Evolutionary conservation across 2,113 vertebrate species (phyloP), one percentile per base, ranked within the genome.

Genomic region (Penelope pileata): DNA sequence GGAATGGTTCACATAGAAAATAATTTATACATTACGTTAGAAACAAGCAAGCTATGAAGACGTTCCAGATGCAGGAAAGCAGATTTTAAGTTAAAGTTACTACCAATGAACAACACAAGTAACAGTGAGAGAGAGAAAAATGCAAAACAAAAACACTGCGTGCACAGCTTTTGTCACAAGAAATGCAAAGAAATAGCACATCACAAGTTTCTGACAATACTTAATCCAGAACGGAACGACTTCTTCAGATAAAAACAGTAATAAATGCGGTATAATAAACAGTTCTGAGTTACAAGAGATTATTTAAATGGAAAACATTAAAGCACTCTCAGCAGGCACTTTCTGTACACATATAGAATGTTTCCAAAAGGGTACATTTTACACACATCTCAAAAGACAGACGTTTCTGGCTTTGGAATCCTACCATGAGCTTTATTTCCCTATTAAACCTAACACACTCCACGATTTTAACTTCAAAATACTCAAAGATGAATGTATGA

Each of bases 151-250:
- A 83, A 69, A 38, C 19, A 64, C 2, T 22, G 12, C 34, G 38
- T 50, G 21, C 18, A 21, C 5, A 66, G 45, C 21, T 22, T 56
- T 81, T 9, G 80, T 30, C 13, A 34, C 12, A 75, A 17, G 23
- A 72, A 66, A 3, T 2, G 11, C 60, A 18, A 59, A 1, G 3
- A 81, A 42, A 76, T 75, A 45, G 6, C 1, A 0, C 34, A 36
- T 27, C 45, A 54, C 38, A 9, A 29, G 16, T 40, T 76, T 38
- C 36, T 12, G 30, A 77, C 32, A 60, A 50, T 32, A 80, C 16
- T 70, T 36, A 16, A 58, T 45, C 0, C 0, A 36, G 26, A 53
- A 76, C 19, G 21, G 19, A 67, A 62, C 27, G 14, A 12, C 6
- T 30, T 23, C 48, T 83, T 75, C 53, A 74, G 42, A 79, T 51